These are phyloP conservation scores for Tetraneura akinire DNA, from an alignment of 1,140 invertebrate genomes.

Conservation along the genomic window DNA sequence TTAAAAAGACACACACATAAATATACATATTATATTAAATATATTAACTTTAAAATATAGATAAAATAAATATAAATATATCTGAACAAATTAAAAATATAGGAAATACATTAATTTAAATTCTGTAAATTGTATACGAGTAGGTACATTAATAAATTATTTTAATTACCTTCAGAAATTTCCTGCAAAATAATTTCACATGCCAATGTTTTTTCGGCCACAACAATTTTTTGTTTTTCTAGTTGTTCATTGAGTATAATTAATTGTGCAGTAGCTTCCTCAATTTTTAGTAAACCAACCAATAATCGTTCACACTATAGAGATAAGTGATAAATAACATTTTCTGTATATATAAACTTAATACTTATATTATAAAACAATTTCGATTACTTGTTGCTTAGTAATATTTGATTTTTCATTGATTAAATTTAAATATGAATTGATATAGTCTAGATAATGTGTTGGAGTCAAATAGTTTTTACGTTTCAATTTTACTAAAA, in stretches of 20 bases:
- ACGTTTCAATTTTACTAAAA: conserved; percentile 69
- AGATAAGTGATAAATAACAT: no score
- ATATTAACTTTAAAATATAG: no score
- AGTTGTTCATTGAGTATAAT: conserved; percentile 73
- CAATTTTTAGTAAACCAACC: conserved; percentile 76
- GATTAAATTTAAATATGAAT: conserved; percentile 73
- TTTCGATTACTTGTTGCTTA: conserved; percentile 63
- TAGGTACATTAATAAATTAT: background rate
- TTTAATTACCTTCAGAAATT: conserved; percentile 60
- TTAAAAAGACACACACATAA: conserved; percentile 5
- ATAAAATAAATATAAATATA: no score
- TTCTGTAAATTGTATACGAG: no score
- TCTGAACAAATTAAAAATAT: no score
- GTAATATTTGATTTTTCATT: conserved; percentile 71
- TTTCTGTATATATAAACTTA: no score
- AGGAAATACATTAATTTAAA: no score
- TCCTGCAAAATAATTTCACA: conserved; percentile 73
- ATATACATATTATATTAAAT: no score
- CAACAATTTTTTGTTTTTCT: conserved; percentile 74
- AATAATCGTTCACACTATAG: conserved; percentile 67
- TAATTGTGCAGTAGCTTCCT: conserved; percentile 74
- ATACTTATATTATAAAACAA: background rate
- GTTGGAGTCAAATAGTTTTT: conserved; percentile 87
- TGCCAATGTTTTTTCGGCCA: conserved; percentile 72
- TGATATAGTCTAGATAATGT: conserved; percentile 85